Evolutionary conservation across 2,113 vertebrate species (phyloP), one percentile per base, ranked within the genome.

Genomic region (Brachypodius melanocephalos): DNA sequence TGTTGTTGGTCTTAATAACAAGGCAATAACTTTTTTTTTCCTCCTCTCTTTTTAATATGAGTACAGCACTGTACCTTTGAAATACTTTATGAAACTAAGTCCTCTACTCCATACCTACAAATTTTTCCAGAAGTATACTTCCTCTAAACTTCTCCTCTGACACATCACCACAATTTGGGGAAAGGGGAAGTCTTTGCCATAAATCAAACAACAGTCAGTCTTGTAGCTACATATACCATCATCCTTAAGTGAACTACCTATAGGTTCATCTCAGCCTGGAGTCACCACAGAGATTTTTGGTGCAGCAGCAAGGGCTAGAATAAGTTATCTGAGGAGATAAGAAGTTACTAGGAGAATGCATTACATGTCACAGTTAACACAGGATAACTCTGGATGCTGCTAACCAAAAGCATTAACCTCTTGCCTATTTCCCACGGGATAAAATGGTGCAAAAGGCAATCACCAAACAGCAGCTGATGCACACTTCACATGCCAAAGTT

Each of bases 381-480:
- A 26, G 7, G 20, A 8, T 34, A 86, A 80, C 29, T 34, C 55
- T 32, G 32, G 51, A 66, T 0, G 0, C 68, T 54, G 54, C 67
- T 61, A 65, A 66, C 1, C 1, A 54, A 77, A 15, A 83, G 25
- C 40, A 5, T 42, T 42, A 36, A 77, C 75, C 46, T 90, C 79
- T 42, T 34, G 65, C 76, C 68, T 46, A 17, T 42, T 88, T 84
- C 63, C 76, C 63, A 48, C 14, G 3, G 45, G 20, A 81, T 11
- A 46, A 88, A 89, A 62, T 17, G 32, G 85, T 17, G 51, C 68
- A 84, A 71, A 90, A 73, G 38, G 1, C 80, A 80, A 73, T 28
- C 75, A 58, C 34, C 68, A 54, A 69, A 46, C 46, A 94, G 80
- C 86, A 95, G 89, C 80, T 89, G 91, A 83, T 83, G 22, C n/a